A percentile compares a stretch with the other conserved stretches of the same genome.
Evolutionary conservation across 53 echinoderm and acorn worm species (phyloP).

Genomic region (Holothuria leucospilota): DNA sequence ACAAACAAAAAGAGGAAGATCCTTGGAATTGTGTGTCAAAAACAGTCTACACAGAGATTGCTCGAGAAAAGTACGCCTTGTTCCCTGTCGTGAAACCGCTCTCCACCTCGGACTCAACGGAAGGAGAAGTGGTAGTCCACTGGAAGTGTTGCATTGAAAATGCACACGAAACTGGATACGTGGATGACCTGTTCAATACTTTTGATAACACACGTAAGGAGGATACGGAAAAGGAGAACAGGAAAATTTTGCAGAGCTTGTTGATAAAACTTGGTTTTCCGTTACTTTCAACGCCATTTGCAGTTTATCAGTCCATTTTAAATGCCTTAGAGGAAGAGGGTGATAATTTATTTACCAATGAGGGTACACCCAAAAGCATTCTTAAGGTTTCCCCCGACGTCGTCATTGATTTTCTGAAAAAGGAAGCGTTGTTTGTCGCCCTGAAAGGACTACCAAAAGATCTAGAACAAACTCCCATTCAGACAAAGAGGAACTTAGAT

Average conservation of each 20-base stretch:
- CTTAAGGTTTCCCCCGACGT: slow-evolving; percentile 1
- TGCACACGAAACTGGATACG: neutral
- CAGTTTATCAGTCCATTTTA: neutral
- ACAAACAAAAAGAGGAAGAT: neutral
- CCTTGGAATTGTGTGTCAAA: slow-evolving; percentile 25
- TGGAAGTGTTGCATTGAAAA: slow-evolving; percentile 26
- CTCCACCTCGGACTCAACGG: neutral
- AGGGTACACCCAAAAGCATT: neutral
- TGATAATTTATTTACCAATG: neutral
- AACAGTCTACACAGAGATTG: neutral
- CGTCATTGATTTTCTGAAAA: neutral
- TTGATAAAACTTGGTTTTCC: slow-evolving; percentile 23
- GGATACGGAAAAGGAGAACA: neutral
- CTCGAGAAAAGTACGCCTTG: neutral
- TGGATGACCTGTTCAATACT: neutral
- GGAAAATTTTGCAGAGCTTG: neutral
- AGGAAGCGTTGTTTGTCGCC: neutral
- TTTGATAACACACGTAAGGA: neutral
- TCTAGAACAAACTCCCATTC: neutral
- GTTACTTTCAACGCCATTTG: slow-evolving; percentile 7
- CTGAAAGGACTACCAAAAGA: neutral
- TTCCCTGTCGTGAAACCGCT: slow-evolving; percentile 17
- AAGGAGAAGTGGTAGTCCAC: neutral
- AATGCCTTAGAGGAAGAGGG: neutral
- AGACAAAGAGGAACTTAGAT: neutral